A percentile compares a stretch with the other conserved stretches of the same genome.
phyloP scores from a whole-genome alignment of 2,888 invertebrate genomes.

The Drosophila aldrichi region DNA sequence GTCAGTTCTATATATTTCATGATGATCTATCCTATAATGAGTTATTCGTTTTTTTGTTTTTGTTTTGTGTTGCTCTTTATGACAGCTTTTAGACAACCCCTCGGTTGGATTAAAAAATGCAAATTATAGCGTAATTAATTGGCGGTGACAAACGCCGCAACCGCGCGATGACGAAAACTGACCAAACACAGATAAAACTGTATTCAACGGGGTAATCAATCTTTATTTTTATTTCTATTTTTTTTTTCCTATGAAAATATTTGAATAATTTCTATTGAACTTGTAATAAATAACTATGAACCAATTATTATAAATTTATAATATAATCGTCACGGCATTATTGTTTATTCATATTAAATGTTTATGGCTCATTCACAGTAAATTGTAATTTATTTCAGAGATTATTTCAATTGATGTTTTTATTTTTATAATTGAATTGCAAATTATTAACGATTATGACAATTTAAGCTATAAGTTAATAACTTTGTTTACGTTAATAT shows the following conservation, averaged over 20 bases:
- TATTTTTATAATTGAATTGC: not conserved
- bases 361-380: not conserved
- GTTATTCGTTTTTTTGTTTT: conserved; percentile 10
- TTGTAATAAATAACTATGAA: conserved; percentile 44
- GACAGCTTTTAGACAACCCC: conserved; percentile 39
- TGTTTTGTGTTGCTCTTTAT: conserved; percentile 9
- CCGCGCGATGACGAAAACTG: conserved; percentile 43
- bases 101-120: conserved; percentile 38
- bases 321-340: not conserved
- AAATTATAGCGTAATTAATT: conserved; percentile 62
- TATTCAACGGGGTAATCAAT: conserved; percentile 49
- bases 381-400: not conserved
- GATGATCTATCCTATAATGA: conserved; percentile 34
- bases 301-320: conserved; percentile 30
- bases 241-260: not conserved
- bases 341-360: not conserved
- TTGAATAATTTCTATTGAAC: conserved; percentile 22
- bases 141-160: conserved; percentile 65
- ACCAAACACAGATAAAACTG: conserved; percentile 24
- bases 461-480: not conserved
- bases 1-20: conserved; percentile 34
- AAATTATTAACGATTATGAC: not conserved
- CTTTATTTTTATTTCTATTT: conserved; percentile 4
- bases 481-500: not conserved
- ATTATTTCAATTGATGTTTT: not conserved